A percentile compares a stretch with the other conserved stretches of the same genome.
Evolutionary conservation across 2,113 vertebrate species (phyloP).

Genomic region (Nestor notabilis): DNA sequence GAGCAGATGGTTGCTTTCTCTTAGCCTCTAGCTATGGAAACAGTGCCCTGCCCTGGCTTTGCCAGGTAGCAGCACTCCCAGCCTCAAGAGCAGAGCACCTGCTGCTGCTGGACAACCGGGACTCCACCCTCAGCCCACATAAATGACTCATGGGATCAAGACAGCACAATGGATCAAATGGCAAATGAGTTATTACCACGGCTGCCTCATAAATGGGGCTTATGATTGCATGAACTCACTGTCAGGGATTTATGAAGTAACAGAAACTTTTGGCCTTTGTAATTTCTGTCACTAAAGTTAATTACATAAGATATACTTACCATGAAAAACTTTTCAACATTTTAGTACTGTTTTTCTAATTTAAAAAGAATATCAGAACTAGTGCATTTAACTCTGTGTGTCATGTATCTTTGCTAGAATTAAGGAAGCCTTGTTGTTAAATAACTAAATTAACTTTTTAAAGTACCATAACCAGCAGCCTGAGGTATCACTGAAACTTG

Average conservation of each 20-base stretch:
- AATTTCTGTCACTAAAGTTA: background rate
- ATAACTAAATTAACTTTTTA: background rate
- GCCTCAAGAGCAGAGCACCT: too few species aligned
- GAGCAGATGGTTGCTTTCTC: background rate
- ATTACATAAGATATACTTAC: background rate
- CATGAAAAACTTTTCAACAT: background rate
- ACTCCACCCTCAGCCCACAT: background rate
- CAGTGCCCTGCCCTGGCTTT: background rate
- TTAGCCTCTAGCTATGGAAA: background rate
- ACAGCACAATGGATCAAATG: background rate
- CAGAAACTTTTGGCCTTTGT: background rate
- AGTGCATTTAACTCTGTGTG: background rate
- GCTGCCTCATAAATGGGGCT: rapidly evolving
- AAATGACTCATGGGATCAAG: too few species aligned
- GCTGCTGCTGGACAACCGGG: background rate
- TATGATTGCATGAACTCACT: rapidly evolving
- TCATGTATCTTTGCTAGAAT: rapidly evolving
- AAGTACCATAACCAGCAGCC: background rate
- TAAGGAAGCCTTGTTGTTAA: background rate
- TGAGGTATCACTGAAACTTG: background rate
- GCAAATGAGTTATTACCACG: background rate
- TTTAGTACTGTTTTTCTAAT: background rate
- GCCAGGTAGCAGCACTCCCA: background rate
- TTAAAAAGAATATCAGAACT: background rate
- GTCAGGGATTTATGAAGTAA: rapidly evolving